A percentile compares a stretch with the other conserved stretches of the same genome.
Evolutionary conservation across 2,797 vertebrate species (phyloP).

Genomic region (Malurus leucopterus): DNA sequence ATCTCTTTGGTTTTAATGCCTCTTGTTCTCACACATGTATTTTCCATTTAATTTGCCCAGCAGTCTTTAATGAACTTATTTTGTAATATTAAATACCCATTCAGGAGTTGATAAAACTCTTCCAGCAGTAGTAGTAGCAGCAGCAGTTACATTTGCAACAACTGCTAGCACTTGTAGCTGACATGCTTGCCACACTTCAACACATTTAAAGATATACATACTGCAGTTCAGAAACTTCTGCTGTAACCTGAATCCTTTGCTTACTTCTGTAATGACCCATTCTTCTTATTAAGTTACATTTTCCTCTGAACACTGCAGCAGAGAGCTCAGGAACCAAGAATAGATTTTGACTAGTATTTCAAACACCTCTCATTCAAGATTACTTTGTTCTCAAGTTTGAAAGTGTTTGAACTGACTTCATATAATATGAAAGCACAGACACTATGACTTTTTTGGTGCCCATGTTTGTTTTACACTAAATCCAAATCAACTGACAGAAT

Average conservation of each 20-base stretch:
- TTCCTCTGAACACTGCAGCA: not conserved
- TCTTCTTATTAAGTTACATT: not conserved
- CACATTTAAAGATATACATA: too few species aligned
- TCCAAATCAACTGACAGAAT: not conserved
- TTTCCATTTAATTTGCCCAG: not conserved
- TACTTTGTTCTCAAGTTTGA: not conserved
- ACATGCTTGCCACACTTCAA: not conserved
- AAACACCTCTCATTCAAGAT: not conserved
- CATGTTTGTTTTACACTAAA: not conserved
- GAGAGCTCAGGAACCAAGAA: not conserved
- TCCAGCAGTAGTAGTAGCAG: not conserved
- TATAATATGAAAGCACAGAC: not conserved
- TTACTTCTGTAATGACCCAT: not conserved
- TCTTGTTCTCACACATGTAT: not conserved
- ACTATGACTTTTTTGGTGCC: not conserved
- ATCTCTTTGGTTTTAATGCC: not conserved
- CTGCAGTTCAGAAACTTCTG: not conserved
- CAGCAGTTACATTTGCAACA: not conserved
- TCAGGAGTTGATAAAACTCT: not conserved
- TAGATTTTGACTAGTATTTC: not conserved
- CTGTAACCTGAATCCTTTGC: not conserved
- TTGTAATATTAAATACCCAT: not conserved
- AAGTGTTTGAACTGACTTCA: not conserved
- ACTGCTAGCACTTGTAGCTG: not conserved
- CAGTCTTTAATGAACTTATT: not conserved